Evolutionary conservation across 2,888 invertebrate species (phyloP), one percentile per base, ranked within the genome.

Genomic region (Galerucella calmariensis): DNA sequence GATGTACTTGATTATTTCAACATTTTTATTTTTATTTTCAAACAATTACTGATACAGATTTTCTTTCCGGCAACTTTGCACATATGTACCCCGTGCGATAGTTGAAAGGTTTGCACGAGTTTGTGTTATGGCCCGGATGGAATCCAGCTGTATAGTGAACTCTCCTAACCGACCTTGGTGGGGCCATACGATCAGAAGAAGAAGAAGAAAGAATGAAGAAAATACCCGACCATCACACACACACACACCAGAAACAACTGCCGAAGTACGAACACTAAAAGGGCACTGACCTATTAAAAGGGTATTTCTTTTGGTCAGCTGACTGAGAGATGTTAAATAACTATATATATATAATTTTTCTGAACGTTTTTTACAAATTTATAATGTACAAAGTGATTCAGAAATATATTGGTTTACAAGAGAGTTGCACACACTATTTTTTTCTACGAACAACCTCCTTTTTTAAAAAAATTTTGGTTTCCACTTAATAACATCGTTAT

Each of bases 131-230:
- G 72, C 67, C 72, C 75, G 75, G 73, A 73, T 76, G 81, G 81
- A 81, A 81, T 81, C 79, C 81, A 79, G 80, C 80, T 80, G 72
- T 63, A 53, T n/a, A 20, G 14, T 74, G 79, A 79, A 77, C 79
- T 76, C 81, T 75, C 48, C 79, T 80, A 72, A 79, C 80, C 78
- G 81, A 81, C 82, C 82, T 82, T 82, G 81, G 78, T 75, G 72
- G 73, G 69, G 76, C 74, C 71, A 74, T 74, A 66, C 53, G 51
- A 61, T 68, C 59, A 68, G 67, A 68, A 76, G 68, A 63, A 67
- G 70, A 51, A 44, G 62, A 65, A 69, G 75, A 69, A 63, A 41
- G 35, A 41, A 41, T 41, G 69, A 69, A 69, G 63, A 56, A 41
- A 9, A 53, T n/a, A 27, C 27, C 27, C 14, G 44, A 65, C 44